A percentile compares a stretch with the other conserved stretches of the same genome.
Evolutionary conservation across 1,140 invertebrate species (phyloP).

Genomic region (Ips nitidus): DNA sequence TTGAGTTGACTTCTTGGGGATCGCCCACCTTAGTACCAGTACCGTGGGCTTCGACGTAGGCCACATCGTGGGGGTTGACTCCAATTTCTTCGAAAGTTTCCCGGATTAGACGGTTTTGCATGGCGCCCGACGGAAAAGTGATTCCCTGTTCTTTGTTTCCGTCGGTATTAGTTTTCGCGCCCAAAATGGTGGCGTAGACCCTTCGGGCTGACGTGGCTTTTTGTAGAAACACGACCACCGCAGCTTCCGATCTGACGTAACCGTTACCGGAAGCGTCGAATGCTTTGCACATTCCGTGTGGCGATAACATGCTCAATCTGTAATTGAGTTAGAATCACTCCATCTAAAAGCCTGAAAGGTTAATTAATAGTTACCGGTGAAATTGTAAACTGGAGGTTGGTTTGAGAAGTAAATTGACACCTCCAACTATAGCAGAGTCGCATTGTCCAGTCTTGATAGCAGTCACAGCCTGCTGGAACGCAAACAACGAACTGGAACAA

Average conservation of each 20-base stretch:
- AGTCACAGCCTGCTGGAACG: constrained; percentile 81
- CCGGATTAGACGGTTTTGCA: constrained; percentile 84
- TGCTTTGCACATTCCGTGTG: constrained; percentile 88
- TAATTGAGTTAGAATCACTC: neutral
- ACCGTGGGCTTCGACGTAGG: constrained; percentile 94
- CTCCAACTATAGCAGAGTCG: constrained; percentile 91
- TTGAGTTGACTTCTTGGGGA: constrained; percentile 93
- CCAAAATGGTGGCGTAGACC: constrained; percentile 83
- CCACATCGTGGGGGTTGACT: constrained; percentile 78
- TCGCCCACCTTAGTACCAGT: constrained; percentile 95
- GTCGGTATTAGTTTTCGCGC: constrained; percentile 87
- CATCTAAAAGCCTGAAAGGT: neutral
- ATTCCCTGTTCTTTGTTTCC: constrained; percentile 85
- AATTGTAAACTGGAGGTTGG: constrained; percentile 91
- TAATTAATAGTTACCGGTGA: constrained; percentile 55
- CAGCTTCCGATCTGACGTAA: constrained; percentile 90
- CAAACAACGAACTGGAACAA: constrained; percentile 90
- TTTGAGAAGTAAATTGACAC: constrained; percentile 80
- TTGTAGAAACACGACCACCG: constrained; percentile 80
- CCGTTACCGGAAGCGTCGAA: constrained; percentile 90
- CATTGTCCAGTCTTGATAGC: constrained; percentile 84
- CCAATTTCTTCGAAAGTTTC: constrained; percentile 82
- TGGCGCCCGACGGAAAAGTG: constrained; percentile 84
- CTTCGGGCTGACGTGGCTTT: constrained; percentile 72
- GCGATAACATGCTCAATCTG: constrained; percentile 83